Percentiles rank a stretch among this genome's conserved stretches.
phyloP scores from a whole-genome alignment of 2,797 vertebrate species.

The Aldrovandia affinis region DNA sequence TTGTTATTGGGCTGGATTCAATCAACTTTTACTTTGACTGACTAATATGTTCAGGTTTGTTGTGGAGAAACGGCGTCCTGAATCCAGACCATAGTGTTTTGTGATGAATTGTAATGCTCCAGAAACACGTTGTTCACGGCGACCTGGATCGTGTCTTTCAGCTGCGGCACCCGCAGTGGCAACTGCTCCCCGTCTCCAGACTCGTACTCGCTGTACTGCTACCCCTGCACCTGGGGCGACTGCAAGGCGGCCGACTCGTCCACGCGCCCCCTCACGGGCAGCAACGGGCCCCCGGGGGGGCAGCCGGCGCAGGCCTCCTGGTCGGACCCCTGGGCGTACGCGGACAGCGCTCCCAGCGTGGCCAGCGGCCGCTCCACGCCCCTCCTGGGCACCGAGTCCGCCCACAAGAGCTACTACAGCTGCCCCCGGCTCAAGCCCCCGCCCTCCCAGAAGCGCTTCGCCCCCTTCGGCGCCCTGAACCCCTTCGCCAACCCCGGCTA shows the following conservation, averaged over 20 bases:
- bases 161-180: slow-evolving; percentile 71
- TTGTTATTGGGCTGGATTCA: too few species aligned
- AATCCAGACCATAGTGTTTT: too few species aligned
- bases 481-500: slow-evolving; percentile 80
- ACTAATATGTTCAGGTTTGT: too few species aligned
- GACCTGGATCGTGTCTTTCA: slow-evolving; percentile 42
- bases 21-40: too few species aligned
- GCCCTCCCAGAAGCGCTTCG: slow-evolving; percentile 85
- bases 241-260: slow-evolving; percentile 83
- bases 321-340: slow-evolving; percentile 73
- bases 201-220: slow-evolving; percentile 90
- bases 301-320: slow-evolving; percentile 81
- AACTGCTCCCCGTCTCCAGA: slow-evolving; percentile 89
- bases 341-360: slow-evolving; percentile 62
- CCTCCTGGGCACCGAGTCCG: slow-evolving; percentile 62
- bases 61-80: too few species aligned
- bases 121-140: not conserved
- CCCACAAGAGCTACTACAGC: slow-evolving; percentile 74
- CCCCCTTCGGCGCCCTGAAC: slow-evolving; percentile 89
- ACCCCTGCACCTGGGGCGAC: slow-evolving; percentile 92
- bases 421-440: slow-evolving; percentile 80
- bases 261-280: slow-evolving; percentile 61
- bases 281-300: slow-evolving; percentile 59
- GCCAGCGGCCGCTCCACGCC: slow-evolving; percentile 65
- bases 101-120: not conserved